Base-by-base conservation (phyloP, 1,140 invertebrate species). In the Cydia amplana region DNA sequence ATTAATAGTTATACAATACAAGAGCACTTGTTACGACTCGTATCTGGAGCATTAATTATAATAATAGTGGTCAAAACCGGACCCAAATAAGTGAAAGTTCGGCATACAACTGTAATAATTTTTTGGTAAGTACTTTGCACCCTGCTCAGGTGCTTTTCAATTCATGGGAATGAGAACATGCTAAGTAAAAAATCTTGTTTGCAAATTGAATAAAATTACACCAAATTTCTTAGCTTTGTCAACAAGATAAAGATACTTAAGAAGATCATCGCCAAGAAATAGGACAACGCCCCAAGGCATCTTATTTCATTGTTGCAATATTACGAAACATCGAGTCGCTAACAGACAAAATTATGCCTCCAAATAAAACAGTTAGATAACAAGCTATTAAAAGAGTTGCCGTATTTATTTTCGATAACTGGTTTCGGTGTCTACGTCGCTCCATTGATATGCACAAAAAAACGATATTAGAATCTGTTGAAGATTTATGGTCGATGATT, bases 271-370 rank as follows among this genome's bases (percentile, higher is more conserved):
- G 51, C 6, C 6, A n/a, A 4, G 5, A 55, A 55, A 18, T 60
- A 60, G 6, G 10, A 60, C 20, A 20, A 60, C 4, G 51, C 51
- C 51, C n/a, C 51, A 23, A 60, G 12, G 20, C 55, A 60, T 18
- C 28, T n/a, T 70, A 18, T 32, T 32, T 67, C 64, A 43, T 18
- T 36, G 65, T 70, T 70, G 28, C 7, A 36, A 36, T 36, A 36
- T 70, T 70, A 70, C 65, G n/a, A 43, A 70, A 70, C 28, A 70
- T 32, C 64, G 3, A 67, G 36, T 67, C 16, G 65, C 65, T 81
- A 76, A 79, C 70, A 78, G 55, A 65, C 12, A 46, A 40, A 67
- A 79, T 81, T 81, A 79, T 81, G 74, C 78, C 73, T 75, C 55
- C 70, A 18, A 46, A 70, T 51, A 81, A 78, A 77, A 79, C 28